Evolutionary conservation across 2,113 vertebrate genomes (phyloP).

Genomic region (Paraplagusia blochii): DNA sequence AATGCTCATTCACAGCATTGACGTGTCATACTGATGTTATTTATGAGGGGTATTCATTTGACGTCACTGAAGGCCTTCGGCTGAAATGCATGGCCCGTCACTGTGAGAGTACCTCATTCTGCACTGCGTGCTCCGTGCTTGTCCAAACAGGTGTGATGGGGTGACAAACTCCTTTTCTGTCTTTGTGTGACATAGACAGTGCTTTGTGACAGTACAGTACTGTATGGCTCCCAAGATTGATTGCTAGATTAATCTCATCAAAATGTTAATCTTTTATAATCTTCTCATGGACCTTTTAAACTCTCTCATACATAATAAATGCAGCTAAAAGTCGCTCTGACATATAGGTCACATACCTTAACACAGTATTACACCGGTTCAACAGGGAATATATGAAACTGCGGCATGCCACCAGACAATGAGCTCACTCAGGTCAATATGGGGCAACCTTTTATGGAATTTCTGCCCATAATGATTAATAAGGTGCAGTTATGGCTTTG

Average conservation of each 20-base stretch:
- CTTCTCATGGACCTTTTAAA: conserved; percentile 61
- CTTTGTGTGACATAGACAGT: conserved; percentile 15
- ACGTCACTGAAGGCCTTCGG: no score
- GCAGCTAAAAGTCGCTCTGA: conserved; percentile 56
- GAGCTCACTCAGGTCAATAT: conserved; percentile 52
- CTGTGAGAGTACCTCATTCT: no score
- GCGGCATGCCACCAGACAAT: conserved; percentile 44
- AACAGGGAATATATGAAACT: conserved; percentile 32
- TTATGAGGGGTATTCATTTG: no score
- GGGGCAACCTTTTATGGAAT: conserved; percentile 59
- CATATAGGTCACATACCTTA: conserved; percentile 37
- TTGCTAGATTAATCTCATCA: conserved; percentile 63
- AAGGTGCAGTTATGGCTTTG: conserved; percentile 54
- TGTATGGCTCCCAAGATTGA: conserved; percentile 50
- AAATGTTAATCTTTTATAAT: conserved; percentile 72
- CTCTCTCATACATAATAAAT: conserved; percentile 68
- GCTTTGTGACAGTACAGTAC: conserved; percentile 37
- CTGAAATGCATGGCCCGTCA: no score
- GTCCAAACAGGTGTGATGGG: no score
- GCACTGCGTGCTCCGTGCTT: no score
- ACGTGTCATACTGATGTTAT: no score
- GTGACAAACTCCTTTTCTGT: no score
- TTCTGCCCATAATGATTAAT: conserved; percentile 71
- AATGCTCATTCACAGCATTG: no score
- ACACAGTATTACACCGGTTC: conserved; percentile 22